phyloP scores from a whole-genome alignment of 2,797 vertebrate genomes.

The Acrossocheilus wenchowensis region DNA sequence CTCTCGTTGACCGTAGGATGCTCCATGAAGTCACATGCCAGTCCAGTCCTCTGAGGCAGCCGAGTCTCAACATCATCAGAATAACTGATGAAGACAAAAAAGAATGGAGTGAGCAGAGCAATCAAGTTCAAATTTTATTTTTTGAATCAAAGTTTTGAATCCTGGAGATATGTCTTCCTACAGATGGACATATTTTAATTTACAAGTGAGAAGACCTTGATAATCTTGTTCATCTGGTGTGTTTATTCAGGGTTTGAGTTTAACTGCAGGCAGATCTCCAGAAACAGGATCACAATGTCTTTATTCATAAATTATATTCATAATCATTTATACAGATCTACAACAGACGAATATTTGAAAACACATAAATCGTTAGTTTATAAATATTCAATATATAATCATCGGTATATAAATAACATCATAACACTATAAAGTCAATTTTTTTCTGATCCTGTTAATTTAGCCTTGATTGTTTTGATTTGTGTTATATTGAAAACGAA shows the following conservation, averaged over 20 bases:
- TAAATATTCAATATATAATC: not conserved
- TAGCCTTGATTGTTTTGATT: not conserved
- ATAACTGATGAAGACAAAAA: conserved; percentile 7
- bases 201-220: not conserved
- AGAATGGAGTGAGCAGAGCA: not conserved
- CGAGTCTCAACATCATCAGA: conserved; percentile 39
- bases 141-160: not conserved
- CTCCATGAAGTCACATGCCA: conserved; percentile 1
- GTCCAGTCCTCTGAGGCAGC: conserved; percentile 4
- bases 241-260: not conserved
- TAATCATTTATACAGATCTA: not conserved
- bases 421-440: accelerated
- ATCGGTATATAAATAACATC: not conserved
- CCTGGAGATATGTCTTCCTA: not conserved
- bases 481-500: not conserved
- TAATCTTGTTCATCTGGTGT: not conserved
- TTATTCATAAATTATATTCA: not conserved
- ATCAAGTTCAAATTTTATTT: not conserved
- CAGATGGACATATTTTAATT: not conserved
- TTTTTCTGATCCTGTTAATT: not conserved
- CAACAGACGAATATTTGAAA: not conserved
- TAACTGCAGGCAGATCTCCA: not conserved
- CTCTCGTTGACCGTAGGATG: not conserved
- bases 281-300: not conserved
- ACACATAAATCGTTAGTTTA: not conserved